Evolutionary conservation across 2,797 vertebrate species (phyloP), one percentile per base, ranked within the genome.

Genomic region (Lophotriccus pileatus): DNA sequence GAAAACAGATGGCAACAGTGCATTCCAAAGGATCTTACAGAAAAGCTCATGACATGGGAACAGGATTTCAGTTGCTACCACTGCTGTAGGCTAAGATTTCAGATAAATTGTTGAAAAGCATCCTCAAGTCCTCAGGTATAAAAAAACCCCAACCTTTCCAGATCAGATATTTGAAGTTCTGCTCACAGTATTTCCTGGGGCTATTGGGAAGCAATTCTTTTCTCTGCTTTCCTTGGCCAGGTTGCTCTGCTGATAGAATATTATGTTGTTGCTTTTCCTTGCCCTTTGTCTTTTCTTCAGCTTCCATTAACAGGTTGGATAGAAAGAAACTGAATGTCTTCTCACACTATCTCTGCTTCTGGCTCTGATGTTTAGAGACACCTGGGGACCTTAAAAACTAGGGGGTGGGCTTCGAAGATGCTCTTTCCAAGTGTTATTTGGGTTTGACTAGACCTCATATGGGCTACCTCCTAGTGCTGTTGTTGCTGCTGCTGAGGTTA

Each of bases 1-100:
- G 70, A 77, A 90, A 87, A 56, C 80, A 94, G 88, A 96, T 93
- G 90, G 86, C 22, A 66, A 60, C 28, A 12, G 20, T 53, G n/a
- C 81, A 60, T 95, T 93, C 74, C 74, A 84, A 76, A 77, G 44
- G 37, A 77, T 92, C 67, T 76, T 89, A 87, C 49, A 95, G 67
- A 70, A 92, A 82, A 79, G 32, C 64, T 94, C 44, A 68, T 0
- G 0, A 77, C 37, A 64, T 15, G 37, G 77, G 41, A 94, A 70
- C 8, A 46, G 70, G 60, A 84, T 84, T 90, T 79, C 52, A 20
- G 60, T 77, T 3, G 1, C 50, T 82, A 22, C 56, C 76, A 91
- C 63, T 67, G 39, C 77, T 76, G 56, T 12, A 70, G 74, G 92
- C 36, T 59, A 79, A 30, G 44, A 87, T 89, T 87, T 89, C 34